Base-by-base conservation (phyloP, 2,797 vertebrate genomes). In the Lutjanus argentimaculatus region DNA sequence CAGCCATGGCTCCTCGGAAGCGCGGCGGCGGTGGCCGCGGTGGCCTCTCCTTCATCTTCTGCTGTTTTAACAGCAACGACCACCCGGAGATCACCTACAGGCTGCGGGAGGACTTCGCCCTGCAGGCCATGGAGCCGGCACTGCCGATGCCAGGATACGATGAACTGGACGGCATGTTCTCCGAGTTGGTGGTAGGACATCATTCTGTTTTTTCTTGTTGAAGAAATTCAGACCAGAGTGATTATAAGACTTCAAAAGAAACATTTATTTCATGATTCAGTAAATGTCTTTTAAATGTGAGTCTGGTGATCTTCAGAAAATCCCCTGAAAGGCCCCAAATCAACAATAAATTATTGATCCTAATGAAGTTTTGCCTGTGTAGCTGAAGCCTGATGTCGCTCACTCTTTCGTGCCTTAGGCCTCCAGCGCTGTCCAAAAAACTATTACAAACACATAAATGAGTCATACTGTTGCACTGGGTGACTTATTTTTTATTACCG, bases 61-160 rank as follows among this genome's bases (percentile, higher is more conserved):
- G 98, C 95, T 99, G 98, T 95, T 99, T 98, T 88, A 97, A 98
- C 90, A 96, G 96, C 93, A 98, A 92, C 0, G 97, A 99, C 86
- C 98, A 99, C 88, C 98, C 98, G 0, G 98, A 99, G 96, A 99
- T 99, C 96, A 99, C 98, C 0, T 99, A 99, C 93, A 96, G 96
- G 77, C 96, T 99, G 66, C 95, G 98, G 81, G 98, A 99, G 84
- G 98, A 95, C 95, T 98, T 98, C 0, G 97, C 97, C 15, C 95
- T 99, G 89, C 98, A 99, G 94, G 90, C 96, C 83, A 98, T 99
- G 98, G 98, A 99, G 94, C 98, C 98, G 0, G 79, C 97, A 0
- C 92, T 99, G 86, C 98, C 98, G 45, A 97, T 99, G 95, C 98
- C 98, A 0, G 96, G 96, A 0, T 95, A 95, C 56, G 98, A 99